Evolutionary conservation across 2,113 vertebrate genomes (phyloP), one percentile per base, ranked within the genome.

Genomic region (Monopterus albus): DNA sequence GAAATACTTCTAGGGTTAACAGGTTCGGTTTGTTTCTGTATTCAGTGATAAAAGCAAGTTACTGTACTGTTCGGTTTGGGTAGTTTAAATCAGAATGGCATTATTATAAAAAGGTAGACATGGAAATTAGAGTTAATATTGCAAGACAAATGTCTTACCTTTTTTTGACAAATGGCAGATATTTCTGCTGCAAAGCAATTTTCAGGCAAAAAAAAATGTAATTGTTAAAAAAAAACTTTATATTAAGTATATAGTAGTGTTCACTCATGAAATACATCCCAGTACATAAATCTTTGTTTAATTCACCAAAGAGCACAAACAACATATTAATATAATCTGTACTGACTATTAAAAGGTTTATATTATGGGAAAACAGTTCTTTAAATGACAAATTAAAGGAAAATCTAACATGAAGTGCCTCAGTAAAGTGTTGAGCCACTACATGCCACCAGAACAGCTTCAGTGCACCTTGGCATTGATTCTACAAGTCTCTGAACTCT

Each of bases 121-220:
- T 29, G 14, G 2, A 46, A 72, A 92, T 79, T 78, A 35, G 89
- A 84, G 68, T 56, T 85, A 75, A 93, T 57, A 87, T 78, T 36
- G 69, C 77, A 91, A 56, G 73, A 58, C n/a, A 29, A 79, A 83
- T 62, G 43, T 89, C 96, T 96, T 96, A 99, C 98, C 97, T 99
- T 99, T 92, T 99, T 99, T 92, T 99, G 98, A 94, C 98, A 99
- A 93, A 99, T 99, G 86, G 98, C 98, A 92, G 98, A 99, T 93
- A 99, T 99, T 93, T 99, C 98, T 93, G 98, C 98, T 99, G 96
- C 92, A 94, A 94, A 87, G 81, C n/a, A n/a, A n/a, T n/a, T n/a
- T n/a, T n/a, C n/a, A n/a, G n/a, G n/a, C n/a, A n/a, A n/a, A n/a
- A n/a, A n/a, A n/a, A n/a, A n/a, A n/a, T n/a, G n/a, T n/a, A n/a